Evolutionary conservation across 2,888 invertebrate genomes (phyloP), one percentile per base, ranked within the genome.

Genomic region (Drosophila lacicola): DNA sequence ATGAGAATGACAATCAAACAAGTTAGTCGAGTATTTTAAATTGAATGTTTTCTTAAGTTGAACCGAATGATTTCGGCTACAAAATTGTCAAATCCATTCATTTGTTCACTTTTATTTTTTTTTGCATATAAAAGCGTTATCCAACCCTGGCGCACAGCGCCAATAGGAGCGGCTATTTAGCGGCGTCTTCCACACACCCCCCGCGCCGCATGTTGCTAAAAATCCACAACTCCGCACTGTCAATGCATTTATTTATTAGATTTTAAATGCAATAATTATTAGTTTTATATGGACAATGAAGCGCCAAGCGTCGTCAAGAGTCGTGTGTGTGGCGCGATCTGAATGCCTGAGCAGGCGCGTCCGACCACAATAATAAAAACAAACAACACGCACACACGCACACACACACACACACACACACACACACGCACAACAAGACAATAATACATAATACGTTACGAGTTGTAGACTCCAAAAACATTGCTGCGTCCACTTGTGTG

Each of bases 221-320:
- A 25, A 45, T 55, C 36, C 45, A 55, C 45, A 55, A 49, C 64
- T 57, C 64, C 64, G 58, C 58, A 42, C 78, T 84, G 84, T 86
- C 88, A 80, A 80, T 85, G 83, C 78, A 65, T 61, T 76, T 81
- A 88, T 87, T 89, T 88, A 88, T 89, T 89, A 82, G 86, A 88
- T 89, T 88, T 88, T 86, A 88, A 88, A 88, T 86, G 89, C 88
- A 89, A 88, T 83, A 89, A 88, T 88, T 88, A 88, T 83, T 81
- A 74, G 80, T 89, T 82, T 75, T 82, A 76, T 81, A 89, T 79
- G 85, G 89, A 74, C 87, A 84, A 76, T 86, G 87, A 86, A 88
- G 88, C 84, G 88, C 87, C 80, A 70, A 86, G 68, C 60, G 60
- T 64, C 64, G 65, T 63, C 76, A 47, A 68, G 78, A 37, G 55